Evolutionary conservation across 1,140 invertebrate species (phyloP), one percentile per base, ranked within the genome.

Genomic region (Oppia nitens): DNA sequence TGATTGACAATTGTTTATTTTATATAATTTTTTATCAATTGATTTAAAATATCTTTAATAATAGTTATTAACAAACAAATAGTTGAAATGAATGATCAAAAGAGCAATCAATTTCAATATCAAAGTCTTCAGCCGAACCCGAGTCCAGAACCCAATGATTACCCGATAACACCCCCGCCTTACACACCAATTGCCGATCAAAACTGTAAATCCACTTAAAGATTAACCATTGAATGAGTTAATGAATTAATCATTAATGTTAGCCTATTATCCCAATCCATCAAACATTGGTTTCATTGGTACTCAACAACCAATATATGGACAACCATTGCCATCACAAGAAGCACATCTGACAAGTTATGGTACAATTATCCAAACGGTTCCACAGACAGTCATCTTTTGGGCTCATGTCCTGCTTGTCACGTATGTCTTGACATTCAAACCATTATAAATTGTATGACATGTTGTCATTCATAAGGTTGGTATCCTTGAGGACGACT

Each of bases 401-500:
- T 40, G 17, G 32, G 32, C 6, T 40, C 32, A 17, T 40, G 32
- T 40, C 32, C 32, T 40, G 32, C 6, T 6, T 49, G 23, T 53
- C 26, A 14, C 32, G 57, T 61, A 48, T n/a, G n/a, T n/a, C n/a
- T n/a, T n/a, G n/a, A n/a, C n/a, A n/a, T 9, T 40, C 17, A 40
- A 40, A 9, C 6, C 32, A 9, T 40, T 40, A 40, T 17, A 9
- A 40, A 40, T 9, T 40, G 17, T 17, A 9, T 40, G 32, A 9
- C 17, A 9, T 17, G 32, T 40, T 40, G 32, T 40, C 6, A 40
- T 17, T 40, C 6, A 40, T 9, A 14, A 82, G 80, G 72, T 87
- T 57, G 87, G 86, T 21, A 77, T 86, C 28, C 71, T 90, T 28
- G 84, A 88, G 73, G 85, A 89, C 68, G 84, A 87, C 69, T 85